Evolutionary conservation across 2,113 vertebrate genomes (phyloP), one percentile per base, ranked within the genome.

Genomic region (Neopipo cinnamomea): DNA sequence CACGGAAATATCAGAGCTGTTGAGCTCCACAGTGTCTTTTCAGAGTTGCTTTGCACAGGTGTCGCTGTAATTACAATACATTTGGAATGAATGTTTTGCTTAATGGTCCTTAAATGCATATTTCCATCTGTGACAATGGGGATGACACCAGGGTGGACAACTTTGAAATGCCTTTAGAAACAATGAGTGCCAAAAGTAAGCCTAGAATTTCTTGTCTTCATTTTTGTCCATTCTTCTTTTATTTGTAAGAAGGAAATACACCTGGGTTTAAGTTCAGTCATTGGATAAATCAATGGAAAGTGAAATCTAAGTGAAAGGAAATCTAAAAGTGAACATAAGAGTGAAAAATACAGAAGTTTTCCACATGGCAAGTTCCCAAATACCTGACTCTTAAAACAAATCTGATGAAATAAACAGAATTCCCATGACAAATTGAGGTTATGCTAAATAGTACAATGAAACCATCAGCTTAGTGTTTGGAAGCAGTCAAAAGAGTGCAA

Each of bases 41-140:
- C 23, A 24, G 65, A 80, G 68, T 11, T 89, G 72, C 33, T 80
- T 84, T 74, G 59, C 65, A 74, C 73, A 87, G 52, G 68, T 80
- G 80, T 91, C 91, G 58, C 41, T 94, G 59, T 84, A 86, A 78
- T 81, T 93, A 68, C 0, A 1, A 41, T 70, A 35, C 23, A 41
- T 85, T 90, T 88, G 50, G 42, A 91, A 88, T 72, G 89, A 82
- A 73, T 39, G n/a, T 27, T 80, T 71, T 85, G 82, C 80, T 92
- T 66, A 95, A 80, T 84, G 76, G 42, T 73, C 41, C 63, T 95
- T 35, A 73, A 76, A 92, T 14, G 12, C 5, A 0, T 35, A 22
- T 37, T 78, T 94, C 47, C 44, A 46, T 87, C 61, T 89, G 53
- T 86, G 79, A 91, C 59, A 62, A 15, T 35, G 50, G 19, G 58